Evolutionary conservation across 2,888 invertebrate species (phyloP).

Genomic region (Liodrosophila aerea): DNA sequence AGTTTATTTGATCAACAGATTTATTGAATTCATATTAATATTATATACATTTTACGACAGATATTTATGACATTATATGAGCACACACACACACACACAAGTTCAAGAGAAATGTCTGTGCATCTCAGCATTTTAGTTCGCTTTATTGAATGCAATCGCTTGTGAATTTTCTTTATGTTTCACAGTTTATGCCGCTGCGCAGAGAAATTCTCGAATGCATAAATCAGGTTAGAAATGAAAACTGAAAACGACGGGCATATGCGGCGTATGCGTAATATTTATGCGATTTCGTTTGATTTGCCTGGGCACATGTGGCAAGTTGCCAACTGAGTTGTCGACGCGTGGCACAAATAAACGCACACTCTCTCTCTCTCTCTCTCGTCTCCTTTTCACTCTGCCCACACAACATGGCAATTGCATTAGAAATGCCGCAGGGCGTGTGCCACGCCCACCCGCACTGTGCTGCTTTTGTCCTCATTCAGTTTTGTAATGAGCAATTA

Average conservation of each 20-base stretch:
- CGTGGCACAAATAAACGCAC: conserved; percentile 67
- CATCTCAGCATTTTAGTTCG: too few species aligned
- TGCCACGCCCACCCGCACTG: conserved; percentile 1
- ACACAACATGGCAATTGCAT: conserved; percentile 67
- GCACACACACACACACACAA: too few species aligned
- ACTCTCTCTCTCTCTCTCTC: too few species aligned
- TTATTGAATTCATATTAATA: too few species aligned
- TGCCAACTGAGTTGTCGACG: conserved; percentile 53
- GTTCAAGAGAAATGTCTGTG: too few species aligned
- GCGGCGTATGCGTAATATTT: conserved; percentile 67
- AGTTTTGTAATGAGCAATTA: conserved; percentile 57
- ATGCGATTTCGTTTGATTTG: conserved; percentile 4
- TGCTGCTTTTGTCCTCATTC: conserved; percentile 13
- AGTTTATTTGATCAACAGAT: too few species aligned
- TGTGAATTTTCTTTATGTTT: too few species aligned
- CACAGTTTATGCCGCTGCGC: too few species aligned
- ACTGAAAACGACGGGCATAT: conserved; percentile 39
- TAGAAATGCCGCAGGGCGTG: conserved; percentile 34
- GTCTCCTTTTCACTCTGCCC: not conserved
- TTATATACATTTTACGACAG: too few species aligned
- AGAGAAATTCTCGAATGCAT: conserved; percentile 21
- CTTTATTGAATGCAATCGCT: too few species aligned
- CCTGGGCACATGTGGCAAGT: conserved; percentile 63
- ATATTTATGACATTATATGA: too few species aligned
- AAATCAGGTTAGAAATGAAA: conserved; percentile 64